These are phyloP conservation scores for Lophotriccus pileatus DNA, from an alignment of 2,797 vertebrate genomes.

Conservation along the genomic window DNA sequence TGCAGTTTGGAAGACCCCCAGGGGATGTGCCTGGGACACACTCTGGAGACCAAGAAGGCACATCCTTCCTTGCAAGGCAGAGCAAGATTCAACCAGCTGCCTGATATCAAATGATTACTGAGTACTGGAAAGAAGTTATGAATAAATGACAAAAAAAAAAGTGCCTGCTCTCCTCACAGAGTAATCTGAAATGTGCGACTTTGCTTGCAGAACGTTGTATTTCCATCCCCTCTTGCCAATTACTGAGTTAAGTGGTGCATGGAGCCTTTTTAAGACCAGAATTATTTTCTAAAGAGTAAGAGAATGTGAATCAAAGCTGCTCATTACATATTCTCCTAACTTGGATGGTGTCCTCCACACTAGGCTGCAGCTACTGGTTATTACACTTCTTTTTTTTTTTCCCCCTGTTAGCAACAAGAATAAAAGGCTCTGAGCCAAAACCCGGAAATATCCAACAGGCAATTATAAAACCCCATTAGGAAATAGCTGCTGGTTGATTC, in stretches of 20 bases:
- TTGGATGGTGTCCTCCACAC: slow-evolving; percentile 55
- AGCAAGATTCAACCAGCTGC: background rate
- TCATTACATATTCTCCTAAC: slow-evolving; percentile 63
- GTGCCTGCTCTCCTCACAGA: background rate
- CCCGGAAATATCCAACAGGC: slow-evolving; percentile 41
- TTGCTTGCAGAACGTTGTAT: slow-evolving; percentile 37
- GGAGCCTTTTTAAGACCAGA: slow-evolving; percentile 59
- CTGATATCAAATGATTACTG: background rate
- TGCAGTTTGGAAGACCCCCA: background rate
- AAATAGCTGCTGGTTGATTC: slow-evolving; percentile 50
- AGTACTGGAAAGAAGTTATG: slow-evolving; percentile 1
- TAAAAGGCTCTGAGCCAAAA: slow-evolving; percentile 55
- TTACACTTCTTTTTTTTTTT: background rate
- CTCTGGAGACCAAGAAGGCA: background rate
- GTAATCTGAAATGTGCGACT: slow-evolving; percentile 28
- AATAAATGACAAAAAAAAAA: background rate
- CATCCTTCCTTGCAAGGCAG: background rate
- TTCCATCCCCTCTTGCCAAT: slow-evolving; percentile 60
- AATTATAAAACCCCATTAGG: slow-evolving; percentile 62
- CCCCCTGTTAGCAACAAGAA: slow-evolving; percentile 47
- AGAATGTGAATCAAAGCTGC: slow-evolving; percentile 58
- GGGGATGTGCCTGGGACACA: background rate
- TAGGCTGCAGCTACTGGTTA: slow-evolving; percentile 50
- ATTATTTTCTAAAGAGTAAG: slow-evolving; percentile 56
- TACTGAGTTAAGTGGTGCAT: slow-evolving; percentile 63